These are phyloP conservation scores for Silvanus unidentatus DNA, from an alignment of 2,888 invertebrate genomes.

Conservation along the genomic window DNA sequence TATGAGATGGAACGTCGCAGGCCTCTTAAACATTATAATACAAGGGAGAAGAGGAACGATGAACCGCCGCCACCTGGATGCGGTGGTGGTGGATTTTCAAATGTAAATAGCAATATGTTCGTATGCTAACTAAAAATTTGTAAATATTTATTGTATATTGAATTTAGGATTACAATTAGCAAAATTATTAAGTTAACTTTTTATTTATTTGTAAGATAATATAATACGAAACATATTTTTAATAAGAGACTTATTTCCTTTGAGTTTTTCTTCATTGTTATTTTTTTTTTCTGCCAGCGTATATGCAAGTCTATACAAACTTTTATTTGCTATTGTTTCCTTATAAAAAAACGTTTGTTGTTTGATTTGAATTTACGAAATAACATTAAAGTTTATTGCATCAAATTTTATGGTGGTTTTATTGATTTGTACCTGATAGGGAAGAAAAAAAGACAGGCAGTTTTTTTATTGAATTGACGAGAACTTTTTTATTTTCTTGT, in stretches of 20 bases:
- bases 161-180: not conserved
- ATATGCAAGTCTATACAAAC: too few species aligned
- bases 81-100: conserved; percentile 44
- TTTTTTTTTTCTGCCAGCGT: too few species aligned
- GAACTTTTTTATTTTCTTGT: too few species aligned
- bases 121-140: conserved; percentile 35
- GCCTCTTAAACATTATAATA: conserved; percentile 27
- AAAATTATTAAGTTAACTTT: not conserved
- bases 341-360: too few species aligned
- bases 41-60: conserved; percentile 44
- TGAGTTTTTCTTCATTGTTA: too few species aligned
- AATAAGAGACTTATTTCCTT: not conserved
- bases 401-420: not conserved
- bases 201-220: conserved; percentile 1
- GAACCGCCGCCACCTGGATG: conserved; percentile 52
- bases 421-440: too few species aligned
- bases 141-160: conserved; percentile 3
- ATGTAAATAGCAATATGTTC: conserved; percentile 39
- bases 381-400: not conserved
- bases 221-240: not conserved
- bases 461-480: too few species aligned
- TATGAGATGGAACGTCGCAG: conserved; percentile 33
- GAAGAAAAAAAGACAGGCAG: too few species aligned
- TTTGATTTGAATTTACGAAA: too few species aligned
- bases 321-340: too few species aligned